Evolutionary conservation across 2,113 vertebrate species (phyloP).

Genomic region (Dromaius novaehollandiae): DNA sequence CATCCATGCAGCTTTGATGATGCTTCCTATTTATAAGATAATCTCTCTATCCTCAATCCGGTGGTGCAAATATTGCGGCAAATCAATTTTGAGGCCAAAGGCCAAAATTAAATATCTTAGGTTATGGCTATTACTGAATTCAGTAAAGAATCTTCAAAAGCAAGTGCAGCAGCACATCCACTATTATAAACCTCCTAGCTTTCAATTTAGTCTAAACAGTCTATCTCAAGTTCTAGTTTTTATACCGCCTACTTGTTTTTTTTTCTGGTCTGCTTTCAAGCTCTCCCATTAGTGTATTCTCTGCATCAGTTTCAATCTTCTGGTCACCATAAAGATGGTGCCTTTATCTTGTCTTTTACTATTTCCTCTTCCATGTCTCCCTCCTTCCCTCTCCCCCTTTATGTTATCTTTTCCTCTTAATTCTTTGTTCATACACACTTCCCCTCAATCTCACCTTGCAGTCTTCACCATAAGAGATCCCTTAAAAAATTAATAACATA

Average conservation of each 20-base stretch:
- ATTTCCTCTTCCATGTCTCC: neutral
- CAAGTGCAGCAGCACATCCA: neutral
- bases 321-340: neutral
- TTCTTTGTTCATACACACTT: neutral
- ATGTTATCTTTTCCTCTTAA: neutral
- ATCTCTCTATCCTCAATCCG: neutral
- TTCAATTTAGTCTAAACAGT: neutral
- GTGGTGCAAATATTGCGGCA: neutral
- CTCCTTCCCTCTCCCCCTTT: neutral
- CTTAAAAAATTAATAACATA: neutral
- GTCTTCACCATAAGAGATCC: neutral
- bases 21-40: neutral
- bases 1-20: neutral
- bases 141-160: neutral
- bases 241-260: neutral
- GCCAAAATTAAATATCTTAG: neutral
- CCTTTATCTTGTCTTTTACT: neutral
- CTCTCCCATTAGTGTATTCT: neutral
- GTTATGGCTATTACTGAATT: neutral
- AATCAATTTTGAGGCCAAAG: constrained; percentile 16
- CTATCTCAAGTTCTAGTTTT: neutral
- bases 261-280: neutral
- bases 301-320: neutral
- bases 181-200: neutral
- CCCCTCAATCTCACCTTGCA: neutral